Evolutionary conservation across 2,113 vertebrate genomes (phyloP), one percentile per base, ranked within the genome.

Genomic region (Chiloscyllium plagiosum): DNA sequence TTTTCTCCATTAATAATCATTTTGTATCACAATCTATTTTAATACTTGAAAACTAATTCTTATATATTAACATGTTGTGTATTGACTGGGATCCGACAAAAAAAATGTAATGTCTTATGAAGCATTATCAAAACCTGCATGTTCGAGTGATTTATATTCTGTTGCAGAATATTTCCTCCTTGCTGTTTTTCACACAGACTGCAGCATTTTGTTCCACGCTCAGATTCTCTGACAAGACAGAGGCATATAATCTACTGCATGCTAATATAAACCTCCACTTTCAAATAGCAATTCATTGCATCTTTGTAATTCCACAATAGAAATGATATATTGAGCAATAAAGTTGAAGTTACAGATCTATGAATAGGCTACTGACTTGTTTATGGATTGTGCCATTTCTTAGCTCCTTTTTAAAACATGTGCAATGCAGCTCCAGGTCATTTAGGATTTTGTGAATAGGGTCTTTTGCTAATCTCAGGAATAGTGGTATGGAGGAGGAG

Each of bases 341-440:
- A 87, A 87, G 50, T 29, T 87, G 85, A 87, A 52, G 42, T 87
- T 87, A 52, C 85, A 50, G 50, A 29, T 24, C 85, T 52, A 10
- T 87, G 85, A 87, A 87, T 52, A 87, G 85, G 42, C 47, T 22
- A 26, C 85, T 87, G 85, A 87, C 85, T 87, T 87, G 85, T 52
- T 87, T 47, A 83, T 83, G 80, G 80, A 47, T 17, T 13, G 1
- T 87, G 85, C 24, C 47, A 87, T 87, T 87, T 26, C 8, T 52
- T 52, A 87, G 42, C 85, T 52, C 85, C 24, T 26, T 52, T 83
- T 52, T 47, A 47, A 47, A 24, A 47, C 83, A 24, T 50, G 17
- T 17, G 37, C 17, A 86, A 50, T 50, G 20, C 83, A 86, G 22
- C 83, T 86, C 19, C 42, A 50, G 22, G 22, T 24, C 83, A 86